Percentiles rank a stretch among this genome's conserved stretches.
These are phyloP conservation scores for Epiblema foenella DNA, from an alignment of 2,888 invertebrate genomes.

Conservation along the genomic window DNA sequence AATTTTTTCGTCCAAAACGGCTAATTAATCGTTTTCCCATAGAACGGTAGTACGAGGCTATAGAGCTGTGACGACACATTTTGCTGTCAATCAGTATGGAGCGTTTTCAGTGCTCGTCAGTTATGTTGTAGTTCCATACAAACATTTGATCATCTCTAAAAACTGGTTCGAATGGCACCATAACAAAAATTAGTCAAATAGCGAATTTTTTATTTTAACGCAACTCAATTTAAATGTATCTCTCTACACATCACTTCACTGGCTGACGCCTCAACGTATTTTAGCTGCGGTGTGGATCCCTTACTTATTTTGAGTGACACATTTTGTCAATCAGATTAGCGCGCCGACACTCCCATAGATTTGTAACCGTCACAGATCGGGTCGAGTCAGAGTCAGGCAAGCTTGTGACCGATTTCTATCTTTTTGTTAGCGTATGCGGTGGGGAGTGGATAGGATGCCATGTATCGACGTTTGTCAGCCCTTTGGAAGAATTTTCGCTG, in stretches of 20 bases:
- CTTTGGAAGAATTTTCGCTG: not conserved
- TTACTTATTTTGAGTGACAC: not conserved
- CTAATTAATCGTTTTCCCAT: too few species aligned
- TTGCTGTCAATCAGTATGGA: too few species aligned
- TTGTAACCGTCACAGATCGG: conserved; percentile 2
- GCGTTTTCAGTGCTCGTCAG: too few species aligned
- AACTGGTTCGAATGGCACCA: too few species aligned
- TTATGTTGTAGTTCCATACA: too few species aligned
- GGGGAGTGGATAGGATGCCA: not conserved
- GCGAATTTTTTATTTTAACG: not conserved
- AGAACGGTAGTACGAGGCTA: too few species aligned
- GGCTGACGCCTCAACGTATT: not conserved
- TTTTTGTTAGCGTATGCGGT: not conserved
- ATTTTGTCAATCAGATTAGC: not conserved
- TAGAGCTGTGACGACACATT: too few species aligned
- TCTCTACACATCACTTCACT: not conserved
- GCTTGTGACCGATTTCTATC: not conserved
- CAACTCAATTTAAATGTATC: not conserved
- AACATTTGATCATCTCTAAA: too few species aligned
- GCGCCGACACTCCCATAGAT: conserved; percentile 1
- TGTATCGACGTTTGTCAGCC: not conserved
- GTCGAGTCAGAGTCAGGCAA: not conserved
- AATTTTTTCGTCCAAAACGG: too few species aligned
- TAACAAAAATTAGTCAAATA: too few species aligned
- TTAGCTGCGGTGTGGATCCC: not conserved